Percentiles rank a stretch among this genome's conserved stretches.
phyloP scores from a whole-genome alignment of 2,113 vertebrate species.

The Globicephala melas region DNA sequence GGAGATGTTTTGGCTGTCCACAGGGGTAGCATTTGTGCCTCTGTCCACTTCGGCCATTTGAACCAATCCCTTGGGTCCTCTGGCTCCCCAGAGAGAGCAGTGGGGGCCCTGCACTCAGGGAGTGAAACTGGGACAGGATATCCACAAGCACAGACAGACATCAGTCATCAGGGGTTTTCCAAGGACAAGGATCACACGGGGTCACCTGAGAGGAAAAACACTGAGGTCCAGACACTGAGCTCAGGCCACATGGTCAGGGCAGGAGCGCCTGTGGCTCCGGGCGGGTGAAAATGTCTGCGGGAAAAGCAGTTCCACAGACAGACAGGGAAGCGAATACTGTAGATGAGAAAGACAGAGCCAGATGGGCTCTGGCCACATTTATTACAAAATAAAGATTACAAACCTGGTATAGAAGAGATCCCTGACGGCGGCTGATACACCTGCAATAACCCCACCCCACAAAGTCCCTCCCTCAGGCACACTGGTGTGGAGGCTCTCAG shows the following conservation, averaged over 20 bases:
- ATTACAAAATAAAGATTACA: slow-evolving; percentile 52
- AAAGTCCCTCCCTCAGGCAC: fast-evolving
- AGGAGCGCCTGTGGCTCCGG: background rate
- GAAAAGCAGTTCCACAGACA: background rate
- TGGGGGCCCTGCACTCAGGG: background rate
- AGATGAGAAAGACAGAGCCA: background rate
- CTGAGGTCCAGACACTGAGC: background rate
- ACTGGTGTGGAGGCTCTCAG: slow-evolving; percentile 28
- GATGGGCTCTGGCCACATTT: background rate
- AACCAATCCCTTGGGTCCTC: background rate
- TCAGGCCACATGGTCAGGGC: background rate
- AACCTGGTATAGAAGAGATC: background rate
- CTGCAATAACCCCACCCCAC: background rate
- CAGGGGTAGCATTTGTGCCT: background rate
- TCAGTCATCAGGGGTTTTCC: background rate
- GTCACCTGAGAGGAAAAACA: background rate
- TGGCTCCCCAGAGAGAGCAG: background rate
- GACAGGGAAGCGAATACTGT: background rate
- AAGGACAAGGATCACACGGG: background rate
- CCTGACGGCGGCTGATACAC: fast-evolving
- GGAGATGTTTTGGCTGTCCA: background rate
- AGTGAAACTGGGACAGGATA: background rate
- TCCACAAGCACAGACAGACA: background rate
- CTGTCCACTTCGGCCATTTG: background rate
- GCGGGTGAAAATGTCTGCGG: fast-evolving